These are phyloP conservation scores for Linnaemya vulpina DNA, from an alignment of 2,888 invertebrate species.

Conservation along the genomic window DNA sequence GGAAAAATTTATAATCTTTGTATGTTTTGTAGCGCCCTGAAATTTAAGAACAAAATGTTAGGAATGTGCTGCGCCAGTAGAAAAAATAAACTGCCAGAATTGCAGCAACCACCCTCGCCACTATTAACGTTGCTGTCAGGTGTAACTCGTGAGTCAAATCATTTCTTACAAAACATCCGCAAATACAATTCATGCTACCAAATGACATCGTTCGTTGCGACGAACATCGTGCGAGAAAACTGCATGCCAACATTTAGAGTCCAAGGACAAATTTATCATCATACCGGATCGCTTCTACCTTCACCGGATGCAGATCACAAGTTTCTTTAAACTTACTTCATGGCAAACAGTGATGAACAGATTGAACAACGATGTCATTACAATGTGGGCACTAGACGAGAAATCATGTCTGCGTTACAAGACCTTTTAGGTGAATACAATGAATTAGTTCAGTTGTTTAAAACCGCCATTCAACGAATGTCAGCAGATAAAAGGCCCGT, in stretches of 20 bases:
- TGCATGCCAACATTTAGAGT: constrained; percentile 35
- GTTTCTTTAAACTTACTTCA: constrained; percentile 60
- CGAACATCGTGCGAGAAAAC: constrained; percentile 4
- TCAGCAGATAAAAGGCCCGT: constrained; percentile 69
- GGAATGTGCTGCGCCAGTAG: too few relatives aligned
- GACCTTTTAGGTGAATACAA: constrained; percentile 52
- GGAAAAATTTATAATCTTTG: too few relatives aligned
- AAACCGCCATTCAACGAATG: constrained; percentile 73
- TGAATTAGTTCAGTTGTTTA: constrained; percentile 74
- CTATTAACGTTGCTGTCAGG: neutral
- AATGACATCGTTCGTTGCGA: constrained; percentile 51
- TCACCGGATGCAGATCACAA: constrained; percentile 2
- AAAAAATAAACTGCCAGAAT: too few relatives aligned
- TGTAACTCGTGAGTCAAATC: constrained; percentile 15
- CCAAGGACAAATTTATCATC: constrained; percentile 28
- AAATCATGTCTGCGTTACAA: constrained; percentile 74
- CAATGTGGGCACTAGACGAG: constrained; percentile 72
- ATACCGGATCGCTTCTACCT: constrained; percentile 19
- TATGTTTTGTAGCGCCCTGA: too few relatives aligned
- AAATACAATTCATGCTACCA: constrained; percentile 52
- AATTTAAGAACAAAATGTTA: too few relatives aligned
- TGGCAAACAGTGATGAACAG: constrained; percentile 24
- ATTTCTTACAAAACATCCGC: constrained; percentile 44
- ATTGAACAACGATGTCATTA: constrained; percentile 49
- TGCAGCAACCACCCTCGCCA: neutral